These are phyloP conservation scores for Dicerorhinus sumatrensis DNA, from an alignment of 2,113 vertebrate species.

Conservation along the genomic window DNA sequence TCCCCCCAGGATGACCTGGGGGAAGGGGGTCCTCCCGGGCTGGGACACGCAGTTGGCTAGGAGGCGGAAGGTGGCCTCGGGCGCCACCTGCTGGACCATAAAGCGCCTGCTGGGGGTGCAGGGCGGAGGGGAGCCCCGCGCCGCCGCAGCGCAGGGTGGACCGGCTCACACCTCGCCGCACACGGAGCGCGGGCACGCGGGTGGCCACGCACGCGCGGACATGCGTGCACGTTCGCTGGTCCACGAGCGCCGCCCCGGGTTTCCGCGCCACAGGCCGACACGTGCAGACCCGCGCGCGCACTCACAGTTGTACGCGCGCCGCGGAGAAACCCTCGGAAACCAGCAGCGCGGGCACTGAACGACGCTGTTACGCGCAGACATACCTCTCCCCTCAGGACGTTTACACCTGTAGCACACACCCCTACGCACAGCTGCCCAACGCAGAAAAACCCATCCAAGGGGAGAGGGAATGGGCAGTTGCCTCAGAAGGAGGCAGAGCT, in stretches of 20 bases:
- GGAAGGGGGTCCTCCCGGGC: not conserved
- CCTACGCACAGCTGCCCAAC: not conserved
- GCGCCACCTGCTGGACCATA: constrained; percentile 63
- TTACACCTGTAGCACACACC: not conserved
- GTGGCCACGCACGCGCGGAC: not conserved
- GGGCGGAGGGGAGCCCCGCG: not conserved
- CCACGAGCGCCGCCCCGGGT: not conserved
- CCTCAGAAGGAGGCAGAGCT: not conserved
- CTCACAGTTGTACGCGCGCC: not conserved
- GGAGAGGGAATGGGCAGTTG: not conserved
- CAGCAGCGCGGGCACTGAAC: not conserved
- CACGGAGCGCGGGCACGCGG: not conserved
- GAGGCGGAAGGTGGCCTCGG: not conserved
- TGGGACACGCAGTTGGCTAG: not conserved
- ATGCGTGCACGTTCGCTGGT: not conserved
- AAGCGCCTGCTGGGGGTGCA: not conserved
- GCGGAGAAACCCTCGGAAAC: not conserved
- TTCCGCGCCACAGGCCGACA: not conserved
- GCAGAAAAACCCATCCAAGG: not conserved
- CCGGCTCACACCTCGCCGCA: not conserved
- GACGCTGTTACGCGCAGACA: not conserved
- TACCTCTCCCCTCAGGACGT: not conserved
- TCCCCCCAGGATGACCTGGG: too few species aligned
- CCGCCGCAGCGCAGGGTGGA: not conserved
- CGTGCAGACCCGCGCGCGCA: not conserved